A percentile compares a stretch with the other conserved stretches of the same genome.
These are phyloP conservation scores for Hemicordylus capensis DNA, from an alignment of 2,113 vertebrate species.

Conservation along the genomic window DNA sequence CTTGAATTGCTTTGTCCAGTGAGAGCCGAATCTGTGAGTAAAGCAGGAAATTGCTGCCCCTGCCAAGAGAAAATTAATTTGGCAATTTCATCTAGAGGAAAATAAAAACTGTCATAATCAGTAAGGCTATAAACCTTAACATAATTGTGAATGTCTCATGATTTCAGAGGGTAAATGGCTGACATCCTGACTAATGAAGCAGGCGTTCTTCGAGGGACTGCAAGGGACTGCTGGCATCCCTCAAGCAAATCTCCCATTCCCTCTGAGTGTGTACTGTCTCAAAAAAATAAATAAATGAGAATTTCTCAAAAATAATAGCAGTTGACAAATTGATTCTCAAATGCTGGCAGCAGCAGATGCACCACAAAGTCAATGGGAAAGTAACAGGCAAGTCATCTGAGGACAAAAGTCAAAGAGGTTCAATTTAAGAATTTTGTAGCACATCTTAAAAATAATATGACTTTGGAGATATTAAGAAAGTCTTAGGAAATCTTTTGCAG, in stretches of 20 bases:
- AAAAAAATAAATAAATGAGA: not conserved
- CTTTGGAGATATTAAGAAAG: not conserved
- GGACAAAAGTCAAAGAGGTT: not conserved
- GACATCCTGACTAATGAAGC: no score
- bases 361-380: not conserved
- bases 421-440: not conserved
- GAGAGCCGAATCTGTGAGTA: constrained; percentile 85
- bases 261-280: not conserved
- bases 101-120: not conserved
- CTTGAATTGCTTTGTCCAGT: constrained; percentile 75
- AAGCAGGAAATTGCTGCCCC: constrained; percentile 89
- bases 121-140: not conserved
- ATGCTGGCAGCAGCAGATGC: not conserved
- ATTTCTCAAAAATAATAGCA: not conserved
- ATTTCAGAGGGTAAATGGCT: no score
- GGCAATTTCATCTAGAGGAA: not conserved
- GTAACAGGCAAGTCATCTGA: not conserved
- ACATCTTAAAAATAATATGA: not conserved
- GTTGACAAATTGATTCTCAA: not conserved
- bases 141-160: not conserved
- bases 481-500: no score
- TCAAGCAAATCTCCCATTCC: no score
- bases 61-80: constrained; percentile 41
- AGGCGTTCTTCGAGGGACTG: no score
- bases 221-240: no score